Evolutionary conservation across 2,113 vertebrate species (phyloP).

Genomic region (Siphamia tubifer): DNA sequence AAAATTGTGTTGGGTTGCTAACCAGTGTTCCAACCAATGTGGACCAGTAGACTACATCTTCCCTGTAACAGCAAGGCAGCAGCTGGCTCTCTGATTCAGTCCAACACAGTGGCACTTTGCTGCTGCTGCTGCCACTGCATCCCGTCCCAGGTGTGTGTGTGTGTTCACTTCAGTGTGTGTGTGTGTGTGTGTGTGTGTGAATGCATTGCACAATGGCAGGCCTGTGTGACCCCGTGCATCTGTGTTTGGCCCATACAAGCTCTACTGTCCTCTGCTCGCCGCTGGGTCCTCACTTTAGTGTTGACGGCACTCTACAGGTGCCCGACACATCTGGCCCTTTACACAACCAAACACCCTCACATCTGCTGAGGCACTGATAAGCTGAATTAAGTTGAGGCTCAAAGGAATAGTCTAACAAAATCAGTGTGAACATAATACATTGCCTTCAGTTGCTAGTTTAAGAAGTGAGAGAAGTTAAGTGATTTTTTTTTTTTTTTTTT

Average conservation of each 20-base stretch:
- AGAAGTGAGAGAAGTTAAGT: conserved; percentile 40
- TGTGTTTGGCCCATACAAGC: conserved; percentile 67
- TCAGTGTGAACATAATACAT: conserved; percentile 26
- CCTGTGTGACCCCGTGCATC: conserved; percentile 74
- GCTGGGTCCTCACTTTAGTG: conserved; percentile 41
- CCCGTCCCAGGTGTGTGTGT: conserved; percentile 59
- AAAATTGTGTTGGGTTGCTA: too few species aligned
- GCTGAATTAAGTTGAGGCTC: conserved; percentile 24
- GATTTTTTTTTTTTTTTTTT: conserved; percentile 37
- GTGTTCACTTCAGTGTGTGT: background rate
- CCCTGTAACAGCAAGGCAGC: conserved; percentile 52
- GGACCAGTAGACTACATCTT: conserved; percentile 22
- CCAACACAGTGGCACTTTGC: conserved; percentile 56
- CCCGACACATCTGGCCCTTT: conserved; percentile 65
- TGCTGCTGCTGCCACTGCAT: conserved; percentile 53
- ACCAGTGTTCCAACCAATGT: conserved; percentile 5
- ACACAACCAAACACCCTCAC: conserved; percentile 26
- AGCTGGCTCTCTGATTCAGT: conserved; percentile 54
- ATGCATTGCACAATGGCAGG: conserved; percentile 52
- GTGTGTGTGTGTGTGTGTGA: conserved; percentile 20
- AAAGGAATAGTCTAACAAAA: conserved; percentile 37
- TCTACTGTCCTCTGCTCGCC: conserved; percentile 57
- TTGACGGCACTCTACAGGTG: conserved; percentile 72
- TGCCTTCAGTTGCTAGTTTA: conserved; percentile 47
- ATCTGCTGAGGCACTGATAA: conserved; percentile 42